Conservation (phyloP, 2,888 invertebrate species). For the Trachelus troglodyta region DNA sequence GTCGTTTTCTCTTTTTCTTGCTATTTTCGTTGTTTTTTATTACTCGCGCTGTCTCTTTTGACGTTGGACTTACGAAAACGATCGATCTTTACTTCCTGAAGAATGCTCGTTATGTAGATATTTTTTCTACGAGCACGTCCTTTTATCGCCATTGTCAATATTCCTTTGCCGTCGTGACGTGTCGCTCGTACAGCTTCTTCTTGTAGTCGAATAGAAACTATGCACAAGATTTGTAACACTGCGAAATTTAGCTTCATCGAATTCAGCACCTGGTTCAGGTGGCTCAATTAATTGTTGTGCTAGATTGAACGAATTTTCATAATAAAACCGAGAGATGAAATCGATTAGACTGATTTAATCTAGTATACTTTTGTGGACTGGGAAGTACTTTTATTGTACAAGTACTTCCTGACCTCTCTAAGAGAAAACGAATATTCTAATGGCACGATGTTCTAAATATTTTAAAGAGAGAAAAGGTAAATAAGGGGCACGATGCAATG, state of each 20-base stretch:
- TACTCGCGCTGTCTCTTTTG: background rate
- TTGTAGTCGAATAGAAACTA: constrained; percentile 9
- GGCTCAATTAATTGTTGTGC: background rate
- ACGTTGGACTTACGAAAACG: background rate
- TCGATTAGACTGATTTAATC: constrained; percentile 20
- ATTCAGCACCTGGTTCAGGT: constrained; percentile 42
- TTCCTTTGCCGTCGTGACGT: background rate
- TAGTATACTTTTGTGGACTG: background rate
- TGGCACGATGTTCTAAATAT: background rate
- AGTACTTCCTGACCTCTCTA: background rate
- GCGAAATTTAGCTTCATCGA: constrained; percentile 35
- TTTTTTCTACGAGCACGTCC: background rate
- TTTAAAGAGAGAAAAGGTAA: background rate
- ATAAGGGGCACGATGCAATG: background rate
- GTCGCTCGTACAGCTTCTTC: background rate
- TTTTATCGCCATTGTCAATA: background rate
- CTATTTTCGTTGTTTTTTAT: background rate
- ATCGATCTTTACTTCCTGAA: background rate
- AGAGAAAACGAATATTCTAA: background rate
- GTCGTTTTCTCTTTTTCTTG: background rate
- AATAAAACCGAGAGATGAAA: constrained; percentile 12
- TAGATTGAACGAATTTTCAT: background rate
- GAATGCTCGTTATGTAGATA: background rate
- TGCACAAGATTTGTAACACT: constrained; percentile 28
- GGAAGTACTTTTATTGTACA: background rate